Conservation (phyloP, 2,797 vertebrate genomes). For the Crenichthys baileyi region DNA sequence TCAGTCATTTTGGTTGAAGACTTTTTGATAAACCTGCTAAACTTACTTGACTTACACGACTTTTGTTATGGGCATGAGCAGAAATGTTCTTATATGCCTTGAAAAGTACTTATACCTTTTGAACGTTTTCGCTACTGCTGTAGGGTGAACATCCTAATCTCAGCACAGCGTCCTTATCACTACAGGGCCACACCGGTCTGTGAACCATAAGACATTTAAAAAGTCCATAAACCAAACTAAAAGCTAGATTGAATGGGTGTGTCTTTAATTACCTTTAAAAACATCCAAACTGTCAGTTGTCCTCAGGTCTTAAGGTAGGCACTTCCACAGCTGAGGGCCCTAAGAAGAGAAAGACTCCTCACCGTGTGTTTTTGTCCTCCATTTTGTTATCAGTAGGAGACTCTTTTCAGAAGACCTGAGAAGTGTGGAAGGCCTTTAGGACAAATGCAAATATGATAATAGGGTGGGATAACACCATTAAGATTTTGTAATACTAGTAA, state of each 20-base stretch:
- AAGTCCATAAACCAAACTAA: no score
- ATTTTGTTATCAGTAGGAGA: not conserved
- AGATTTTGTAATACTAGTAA: no score
- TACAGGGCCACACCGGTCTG: no score
- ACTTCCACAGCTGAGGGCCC: not conserved
- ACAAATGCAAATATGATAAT: not conserved
- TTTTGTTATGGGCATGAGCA: not conserved
- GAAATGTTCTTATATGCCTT: not conserved
- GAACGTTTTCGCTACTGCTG: not conserved
- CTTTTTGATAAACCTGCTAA: not conserved
- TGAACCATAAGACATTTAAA: not conserved
- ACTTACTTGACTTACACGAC: not conserved
- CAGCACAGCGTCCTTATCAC: no score
- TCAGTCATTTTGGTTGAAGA: no score
- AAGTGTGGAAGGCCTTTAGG: not conserved
- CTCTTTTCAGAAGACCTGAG: not conserved
- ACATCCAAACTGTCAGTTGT: not conserved
- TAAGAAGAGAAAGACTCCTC: not conserved
- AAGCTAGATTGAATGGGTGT: not conserved
- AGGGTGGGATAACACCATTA: no score
- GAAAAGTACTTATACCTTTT: not conserved
- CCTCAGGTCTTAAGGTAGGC: not conserved
- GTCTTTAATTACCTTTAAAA: not conserved
- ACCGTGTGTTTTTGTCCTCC: not conserved
- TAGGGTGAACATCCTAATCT: no score